A percentile compares a stretch with the other conserved stretches of the same genome.
Evolutionary conservation across 2,113 vertebrate genomes (phyloP).

Genomic region (Oenanthe melanoleuca): DNA sequence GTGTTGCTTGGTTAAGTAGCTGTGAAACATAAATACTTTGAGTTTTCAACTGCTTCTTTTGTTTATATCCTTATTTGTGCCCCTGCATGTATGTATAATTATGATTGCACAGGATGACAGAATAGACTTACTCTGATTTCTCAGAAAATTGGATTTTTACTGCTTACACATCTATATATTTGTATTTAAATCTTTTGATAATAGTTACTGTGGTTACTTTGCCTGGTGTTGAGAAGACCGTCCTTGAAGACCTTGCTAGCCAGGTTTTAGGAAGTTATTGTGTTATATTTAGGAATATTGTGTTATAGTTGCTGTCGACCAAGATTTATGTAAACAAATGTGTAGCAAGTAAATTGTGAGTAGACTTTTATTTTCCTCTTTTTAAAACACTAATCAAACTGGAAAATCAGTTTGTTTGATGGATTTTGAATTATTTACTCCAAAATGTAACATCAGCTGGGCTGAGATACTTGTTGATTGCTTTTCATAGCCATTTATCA

Average conservation of each 20-base stretch:
- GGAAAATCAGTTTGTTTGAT: not conserved
- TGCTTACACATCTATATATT: not conserved
- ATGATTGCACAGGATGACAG: not conserved
- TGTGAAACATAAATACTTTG: not conserved
- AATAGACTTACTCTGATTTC: not conserved
- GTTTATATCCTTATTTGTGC: not conserved
- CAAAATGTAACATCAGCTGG: not conserved
- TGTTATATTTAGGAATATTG: not conserved
- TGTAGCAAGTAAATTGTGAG: not conserved
- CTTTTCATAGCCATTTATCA: not conserved
- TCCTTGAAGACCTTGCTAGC: not conserved
- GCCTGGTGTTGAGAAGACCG: not conserved
- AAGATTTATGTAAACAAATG: not conserved
- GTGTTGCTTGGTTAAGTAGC: not conserved
- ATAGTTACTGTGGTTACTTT: not conserved
- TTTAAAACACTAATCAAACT: not conserved
- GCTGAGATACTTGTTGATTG: not conserved
- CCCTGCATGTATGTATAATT: fast-evolving
- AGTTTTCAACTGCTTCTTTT: not conserved
- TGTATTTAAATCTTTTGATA: not conserved
- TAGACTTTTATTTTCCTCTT: not conserved
- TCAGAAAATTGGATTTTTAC: not conserved
- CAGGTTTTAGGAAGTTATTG: not conserved
- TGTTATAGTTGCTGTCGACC: not conserved
- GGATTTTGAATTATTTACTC: not conserved